Evolutionary conservation across 2,888 invertebrate genomes (phyloP).

Genomic region (Orchesella flavescens): DNA sequence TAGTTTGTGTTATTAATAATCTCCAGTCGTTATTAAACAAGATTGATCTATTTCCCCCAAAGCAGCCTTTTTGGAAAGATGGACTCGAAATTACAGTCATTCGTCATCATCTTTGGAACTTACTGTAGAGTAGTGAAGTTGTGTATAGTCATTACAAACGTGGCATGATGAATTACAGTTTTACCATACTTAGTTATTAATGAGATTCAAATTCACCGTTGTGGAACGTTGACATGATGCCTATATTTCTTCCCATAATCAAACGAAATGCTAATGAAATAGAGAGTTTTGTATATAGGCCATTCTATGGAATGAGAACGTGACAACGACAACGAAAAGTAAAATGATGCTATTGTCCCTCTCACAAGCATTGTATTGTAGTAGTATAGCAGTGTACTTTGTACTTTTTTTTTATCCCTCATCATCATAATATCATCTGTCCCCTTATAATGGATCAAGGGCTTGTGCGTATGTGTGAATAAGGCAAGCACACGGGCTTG

Average conservation of each 20-base stretch:
- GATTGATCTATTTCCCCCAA: conserved; percentile 47
- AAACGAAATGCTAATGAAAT: conserved; percentile 32
- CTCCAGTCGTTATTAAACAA: conserved; percentile 36
- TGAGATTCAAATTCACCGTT: conserved; percentile 31
- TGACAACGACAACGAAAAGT: no score
- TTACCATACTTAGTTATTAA: not conserved
- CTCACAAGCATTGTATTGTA: no score
- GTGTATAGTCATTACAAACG: conserved; percentile 16
- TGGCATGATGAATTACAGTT: no score
- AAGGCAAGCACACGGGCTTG: conserved; percentile 55
- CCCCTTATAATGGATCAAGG: no score
- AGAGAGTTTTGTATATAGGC: conserved; percentile 22
- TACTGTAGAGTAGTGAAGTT: not conserved
- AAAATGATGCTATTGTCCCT: no score
- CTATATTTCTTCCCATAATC: conserved; percentile 21
- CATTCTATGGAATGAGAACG: not conserved
- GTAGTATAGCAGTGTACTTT: no score
- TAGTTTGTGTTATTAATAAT: conserved; percentile 24
- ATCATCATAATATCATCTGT: no score
- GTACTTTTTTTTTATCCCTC: no score
- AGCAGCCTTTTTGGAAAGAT: conserved; percentile 1
- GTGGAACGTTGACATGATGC: conserved; percentile 43
- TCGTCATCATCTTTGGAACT: conserved; percentile 45
- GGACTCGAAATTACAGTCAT: conserved; percentile 28
- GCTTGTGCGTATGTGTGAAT: not conserved